Evolutionary conservation across 2,113 vertebrate species (phyloP).

Genomic region (Dromas ardeola): DNA sequence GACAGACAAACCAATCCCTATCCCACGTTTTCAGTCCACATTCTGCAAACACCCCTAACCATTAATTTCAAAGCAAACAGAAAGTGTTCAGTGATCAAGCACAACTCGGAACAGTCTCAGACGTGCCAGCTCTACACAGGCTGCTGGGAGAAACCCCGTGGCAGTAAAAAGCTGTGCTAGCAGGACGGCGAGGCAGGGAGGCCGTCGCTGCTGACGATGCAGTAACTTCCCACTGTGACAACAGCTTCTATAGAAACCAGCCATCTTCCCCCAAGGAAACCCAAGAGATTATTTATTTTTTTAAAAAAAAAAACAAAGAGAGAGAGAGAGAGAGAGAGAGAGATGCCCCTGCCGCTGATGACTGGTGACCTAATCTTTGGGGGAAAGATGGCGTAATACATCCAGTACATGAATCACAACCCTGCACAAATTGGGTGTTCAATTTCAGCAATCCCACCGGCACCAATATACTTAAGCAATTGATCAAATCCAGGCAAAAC

Average conservation of each 20-base stretch:
- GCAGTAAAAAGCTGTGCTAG: neutral
- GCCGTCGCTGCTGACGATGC: neutral
- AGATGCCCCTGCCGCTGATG: neutral
- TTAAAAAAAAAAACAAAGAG: neutral
- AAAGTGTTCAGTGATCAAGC: rapidly evolving
- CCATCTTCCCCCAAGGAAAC: neutral
- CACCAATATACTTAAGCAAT: neutral
- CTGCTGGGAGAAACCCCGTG: neutral
- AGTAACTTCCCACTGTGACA: neutral
- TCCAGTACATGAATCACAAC: neutral
- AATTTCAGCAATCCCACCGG: neutral
- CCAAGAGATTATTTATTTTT: neutral
- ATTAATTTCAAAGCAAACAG: neutral
- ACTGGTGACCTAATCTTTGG: neutral
- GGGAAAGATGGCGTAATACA: neutral
- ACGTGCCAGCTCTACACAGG: neutral
- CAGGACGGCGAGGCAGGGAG: neutral
- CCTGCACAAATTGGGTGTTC: neutral
- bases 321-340: neutral
- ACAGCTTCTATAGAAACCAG: neutral
- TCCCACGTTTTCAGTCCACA: neutral
- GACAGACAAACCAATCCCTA: neutral
- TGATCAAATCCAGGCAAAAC: neutral
- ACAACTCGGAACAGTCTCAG: neutral
- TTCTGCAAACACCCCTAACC: neutral